Evolutionary conservation across 2,113 vertebrate genomes (phyloP), one percentile per base, ranked within the genome.

Genomic region (Mirza zaza): DNA sequence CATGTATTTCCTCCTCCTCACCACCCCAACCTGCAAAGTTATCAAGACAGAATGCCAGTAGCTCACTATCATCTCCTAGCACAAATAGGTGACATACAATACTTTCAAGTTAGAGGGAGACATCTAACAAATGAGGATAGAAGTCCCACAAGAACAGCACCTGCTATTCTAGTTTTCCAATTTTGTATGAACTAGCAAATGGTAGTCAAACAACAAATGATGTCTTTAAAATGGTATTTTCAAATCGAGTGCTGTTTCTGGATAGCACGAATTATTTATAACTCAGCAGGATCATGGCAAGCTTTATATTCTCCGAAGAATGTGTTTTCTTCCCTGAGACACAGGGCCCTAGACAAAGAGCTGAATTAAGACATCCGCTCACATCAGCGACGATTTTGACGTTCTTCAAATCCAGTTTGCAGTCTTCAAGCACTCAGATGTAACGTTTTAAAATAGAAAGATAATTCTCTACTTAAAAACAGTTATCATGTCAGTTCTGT

Each of bases 191-290:
- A 96, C 87, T 85, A 85, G 90, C 84, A 97, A 90, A 81, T 76
- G n/a, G 45, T 94, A 76, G 67, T n/a, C 70, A 75, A 45, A 91
- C 91, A 65, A 90, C 75, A 92, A 76, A 90, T 84, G 88, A 87
- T 97, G 90, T 92, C 89, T 97, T 93, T 91, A 89, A 95, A 90
- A 76, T 95, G 90, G 29, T 88, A 50, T 93, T 96, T 96, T 89
- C 84, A 96, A 94, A 95, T 79, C 7, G 73, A 80, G 83, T 39
- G 14, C 87, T 55, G 68, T 80, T 85, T 93, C 82, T 67, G 82
- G 83, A 63, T 61, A 65, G 83, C 88, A 59, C 89, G 48, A 87
- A 91, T 90, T 94, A 82, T 87, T 95, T 39, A 42, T 95, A 87
- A 93, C 93, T 84, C 91, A 90, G 79, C 89, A 76, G 85, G 87